A percentile compares a stretch with the other conserved stretches of the same genome.
These are phyloP conservation scores for Pseudomyrmex concolor DNA, from an alignment of 1,140 invertebrate species.

Conservation along the genomic window DNA sequence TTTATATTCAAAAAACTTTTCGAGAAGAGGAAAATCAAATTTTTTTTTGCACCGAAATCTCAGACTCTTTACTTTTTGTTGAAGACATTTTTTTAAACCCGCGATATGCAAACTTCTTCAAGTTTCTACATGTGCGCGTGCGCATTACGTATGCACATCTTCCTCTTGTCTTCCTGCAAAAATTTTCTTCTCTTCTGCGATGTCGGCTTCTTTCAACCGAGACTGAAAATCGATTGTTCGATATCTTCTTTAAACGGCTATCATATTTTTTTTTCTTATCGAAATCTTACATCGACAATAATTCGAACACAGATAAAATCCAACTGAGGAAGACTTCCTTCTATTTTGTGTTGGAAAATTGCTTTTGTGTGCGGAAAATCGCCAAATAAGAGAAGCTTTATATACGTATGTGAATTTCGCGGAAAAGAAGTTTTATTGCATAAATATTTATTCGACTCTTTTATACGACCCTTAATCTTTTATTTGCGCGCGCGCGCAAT, in stretches of 20 bases:
- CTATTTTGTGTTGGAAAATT: background rate
- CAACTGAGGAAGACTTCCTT: conserved; percentile 5
- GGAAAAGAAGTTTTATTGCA: background rate
- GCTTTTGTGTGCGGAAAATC: conserved; percentile 17
- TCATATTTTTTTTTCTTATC: conserved; percentile 32
- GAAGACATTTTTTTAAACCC: background rate
- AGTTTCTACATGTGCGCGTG: conserved; percentile 3
- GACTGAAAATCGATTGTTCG: conserved; percentile 24
- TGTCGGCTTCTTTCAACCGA: background rate
- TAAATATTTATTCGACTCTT: background rate
- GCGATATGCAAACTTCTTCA: conserved; percentile 11
- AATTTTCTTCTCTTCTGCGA: conserved; percentile 40
- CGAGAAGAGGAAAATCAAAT: background rate
- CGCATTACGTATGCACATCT: background rate
- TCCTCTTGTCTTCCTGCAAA: background rate
- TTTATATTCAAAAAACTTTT: too few species aligned
- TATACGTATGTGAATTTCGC: conserved; percentile 22
- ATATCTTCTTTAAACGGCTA: conserved; percentile 26
- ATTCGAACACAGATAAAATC: conserved; percentile 29
- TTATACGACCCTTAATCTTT: conserved; percentile 7
- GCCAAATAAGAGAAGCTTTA: background rate
- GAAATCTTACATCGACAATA: conserved; percentile 6
- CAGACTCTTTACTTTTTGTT: background rate
- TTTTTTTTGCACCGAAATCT: background rate
- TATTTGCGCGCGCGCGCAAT: background rate